These are phyloP conservation scores for Pantelozetes paolii DNA, from an alignment of 2,888 invertebrate genomes.

Conservation along the genomic window DNA sequence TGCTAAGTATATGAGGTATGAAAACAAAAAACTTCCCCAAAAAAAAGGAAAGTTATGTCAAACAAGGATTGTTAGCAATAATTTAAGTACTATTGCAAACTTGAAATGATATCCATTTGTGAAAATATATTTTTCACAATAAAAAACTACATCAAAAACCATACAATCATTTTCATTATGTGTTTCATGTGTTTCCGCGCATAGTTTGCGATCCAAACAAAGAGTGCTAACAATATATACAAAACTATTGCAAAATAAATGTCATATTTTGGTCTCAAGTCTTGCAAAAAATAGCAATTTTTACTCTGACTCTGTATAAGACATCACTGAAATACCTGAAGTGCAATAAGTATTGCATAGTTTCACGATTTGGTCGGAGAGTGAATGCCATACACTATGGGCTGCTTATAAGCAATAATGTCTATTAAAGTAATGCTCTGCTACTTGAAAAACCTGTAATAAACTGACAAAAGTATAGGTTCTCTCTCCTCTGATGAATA, in stretches of 20 bases:
- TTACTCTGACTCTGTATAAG: neutral
- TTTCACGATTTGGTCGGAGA: conserved; percentile 23
- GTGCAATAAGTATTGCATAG: conserved; percentile 31
- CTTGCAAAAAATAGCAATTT: neutral
- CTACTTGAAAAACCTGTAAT: conserved; percentile 34
- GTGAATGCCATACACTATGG: no score
- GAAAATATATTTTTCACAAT: neutral
- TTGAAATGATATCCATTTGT: neutral
- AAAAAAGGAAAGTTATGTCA: conserved; percentile 2
- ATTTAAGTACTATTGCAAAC: neutral
- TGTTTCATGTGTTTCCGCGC: neutral
- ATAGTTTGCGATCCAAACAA: neutral
- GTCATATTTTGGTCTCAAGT: conserved; percentile 1
- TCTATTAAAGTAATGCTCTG: conserved; percentile 36
- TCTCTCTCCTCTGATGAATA: conserved; percentile 8
- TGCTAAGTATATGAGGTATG: no score
- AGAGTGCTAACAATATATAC: neutral
- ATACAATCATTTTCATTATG: conserved; percentile 4
- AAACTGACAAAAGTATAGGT: conserved; percentile 32
- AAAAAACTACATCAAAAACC: neutral
- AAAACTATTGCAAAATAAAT: neutral
- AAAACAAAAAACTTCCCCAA: neutral
- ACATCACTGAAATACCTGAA: neutral
- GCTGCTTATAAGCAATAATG: conserved; percentile 29
- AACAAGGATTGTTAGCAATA: neutral